Conservation (phyloP, 2,113 vertebrate genomes). For the Plecturocebus donacophilus region DNA sequence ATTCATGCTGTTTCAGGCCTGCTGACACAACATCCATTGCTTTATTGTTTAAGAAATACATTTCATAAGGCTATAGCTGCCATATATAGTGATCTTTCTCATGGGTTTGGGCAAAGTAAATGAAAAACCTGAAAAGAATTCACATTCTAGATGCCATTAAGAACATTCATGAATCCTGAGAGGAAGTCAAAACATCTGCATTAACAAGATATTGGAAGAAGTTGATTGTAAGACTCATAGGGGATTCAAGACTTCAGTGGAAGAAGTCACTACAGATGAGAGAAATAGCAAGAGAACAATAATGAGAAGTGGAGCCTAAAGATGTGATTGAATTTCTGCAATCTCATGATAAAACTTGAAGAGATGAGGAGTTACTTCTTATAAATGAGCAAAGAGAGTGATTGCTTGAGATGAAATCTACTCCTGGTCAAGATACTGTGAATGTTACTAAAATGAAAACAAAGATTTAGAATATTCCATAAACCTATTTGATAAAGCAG, state of each 20-base stretch:
- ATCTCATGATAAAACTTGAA: background rate
- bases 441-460: background rate
- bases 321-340: background rate
- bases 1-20: background rate
- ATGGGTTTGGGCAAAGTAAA: background rate
- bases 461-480: background rate
- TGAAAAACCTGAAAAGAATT: background rate
- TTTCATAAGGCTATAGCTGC: background rate
- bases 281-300: background rate
- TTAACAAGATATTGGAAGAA: background rate
- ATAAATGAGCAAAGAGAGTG: background rate
- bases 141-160: background rate
- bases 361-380: background rate
- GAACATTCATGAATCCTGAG: background rate
- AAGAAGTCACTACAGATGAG: background rate
- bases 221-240: background rate
- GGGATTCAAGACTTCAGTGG: background rate
- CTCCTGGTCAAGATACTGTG: background rate
- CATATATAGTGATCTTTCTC: background rate
- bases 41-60: background rate
- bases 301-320: background rate
- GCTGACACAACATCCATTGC: background rate
- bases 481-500: background rate
- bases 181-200: background rate
- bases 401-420: background rate